A percentile compares a stretch with the other conserved stretches of the same genome.
These are phyloP conservation scores for Hirudinaria manillensis DNA, from an alignment of 2,888 invertebrate species.

Conservation along the genomic window DNA sequence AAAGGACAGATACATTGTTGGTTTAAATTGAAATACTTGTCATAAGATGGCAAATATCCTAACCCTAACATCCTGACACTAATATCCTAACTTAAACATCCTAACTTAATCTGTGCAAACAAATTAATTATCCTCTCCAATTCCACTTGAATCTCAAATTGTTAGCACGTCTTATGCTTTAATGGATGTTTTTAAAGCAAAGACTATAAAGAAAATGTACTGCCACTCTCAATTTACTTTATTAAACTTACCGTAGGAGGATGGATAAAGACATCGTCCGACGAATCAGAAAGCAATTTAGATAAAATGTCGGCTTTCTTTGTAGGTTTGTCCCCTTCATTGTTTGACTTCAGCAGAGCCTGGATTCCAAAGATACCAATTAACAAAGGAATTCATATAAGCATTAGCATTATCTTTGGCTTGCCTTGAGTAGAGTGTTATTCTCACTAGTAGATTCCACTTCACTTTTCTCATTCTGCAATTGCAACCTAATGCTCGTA, in stretches of 20 bases:
- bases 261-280: constrained; percentile 10
- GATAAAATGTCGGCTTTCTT: constrained; percentile 26
- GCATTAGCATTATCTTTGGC: background rate
- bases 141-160: no score
- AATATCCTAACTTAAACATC: no score
- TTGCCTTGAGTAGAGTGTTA: constrained; percentile 27
- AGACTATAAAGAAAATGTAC: no score
- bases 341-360: constrained; percentile 23
- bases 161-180: no score
- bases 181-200: no score
- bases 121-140: no score
- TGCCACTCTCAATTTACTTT: no score
- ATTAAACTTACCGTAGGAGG: background rate
- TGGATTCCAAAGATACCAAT: background rate
- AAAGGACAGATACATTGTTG: no score
- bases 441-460: constrained; percentile 31
- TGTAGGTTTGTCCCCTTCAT: constrained; percentile 10
- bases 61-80: no score
- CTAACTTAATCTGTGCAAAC: no score
- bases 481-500: background rate
- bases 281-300: constrained; percentile 14
- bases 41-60: no score
- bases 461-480: constrained; percentile 16
- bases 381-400: background rate
- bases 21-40: no score